A percentile compares a stretch with the other conserved stretches of the same genome.
Conservation (phyloP, 2,113 vertebrate species). For the Nothobranchius furzeri region DNA sequence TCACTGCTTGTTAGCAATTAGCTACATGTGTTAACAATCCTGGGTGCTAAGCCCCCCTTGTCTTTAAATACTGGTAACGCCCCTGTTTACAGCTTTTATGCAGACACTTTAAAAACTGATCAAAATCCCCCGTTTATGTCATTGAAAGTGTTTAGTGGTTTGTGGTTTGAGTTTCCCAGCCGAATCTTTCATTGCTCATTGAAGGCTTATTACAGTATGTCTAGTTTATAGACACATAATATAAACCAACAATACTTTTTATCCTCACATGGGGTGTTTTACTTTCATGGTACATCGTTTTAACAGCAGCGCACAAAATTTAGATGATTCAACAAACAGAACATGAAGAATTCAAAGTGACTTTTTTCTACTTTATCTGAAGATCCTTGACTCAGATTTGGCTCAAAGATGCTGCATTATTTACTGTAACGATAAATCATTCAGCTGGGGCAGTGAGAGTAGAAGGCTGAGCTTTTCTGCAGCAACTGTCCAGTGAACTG, state of each 20-base stretch:
- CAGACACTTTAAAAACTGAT: not conserved
- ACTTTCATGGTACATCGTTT: not conserved
- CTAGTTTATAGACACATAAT: too few species aligned
- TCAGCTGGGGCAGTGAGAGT: not conserved
- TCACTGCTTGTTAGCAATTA: too few species aligned
- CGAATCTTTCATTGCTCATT: too few species aligned
- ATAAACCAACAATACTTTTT: too few species aligned
- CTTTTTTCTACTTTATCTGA: not conserved
- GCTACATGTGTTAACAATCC: too few species aligned
- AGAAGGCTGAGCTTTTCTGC: slow-evolving; percentile 4
- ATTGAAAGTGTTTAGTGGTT: not conserved
- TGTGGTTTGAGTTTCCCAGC: too few species aligned
- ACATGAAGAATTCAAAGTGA: not conserved
- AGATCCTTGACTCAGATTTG: not conserved
- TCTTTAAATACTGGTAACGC: too few species aligned
- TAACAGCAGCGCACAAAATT: not conserved
- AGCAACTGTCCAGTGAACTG: slow-evolving; percentile 2
- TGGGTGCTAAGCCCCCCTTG: too few species aligned
- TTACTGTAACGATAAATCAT: slow-evolving; percentile 5
- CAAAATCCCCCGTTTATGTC: not conserved
- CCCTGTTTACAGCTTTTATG: too few species aligned
- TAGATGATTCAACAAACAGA: not conserved
- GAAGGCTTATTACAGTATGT: too few species aligned
- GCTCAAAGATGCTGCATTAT: not conserved
- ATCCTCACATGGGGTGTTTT: not conserved